Base-by-base conservation (phyloP, 2,113 vertebrate species). In the Pithys albifrons region DNA sequence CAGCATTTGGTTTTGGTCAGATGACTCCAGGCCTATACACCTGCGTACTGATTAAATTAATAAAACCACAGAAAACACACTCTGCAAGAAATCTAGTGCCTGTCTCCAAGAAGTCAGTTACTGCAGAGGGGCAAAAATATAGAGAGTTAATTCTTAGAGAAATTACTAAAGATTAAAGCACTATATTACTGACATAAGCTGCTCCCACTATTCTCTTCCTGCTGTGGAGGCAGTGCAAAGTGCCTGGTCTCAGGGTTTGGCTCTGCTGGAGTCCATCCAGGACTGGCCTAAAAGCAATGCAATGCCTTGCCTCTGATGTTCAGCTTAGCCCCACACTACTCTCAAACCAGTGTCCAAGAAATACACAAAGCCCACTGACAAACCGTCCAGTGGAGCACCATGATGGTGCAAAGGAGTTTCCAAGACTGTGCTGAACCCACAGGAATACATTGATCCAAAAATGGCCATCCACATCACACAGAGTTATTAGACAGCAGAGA, bases 111-210 rank as follows among this genome's bases (percentile, higher is more conserved):
- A 70, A 66, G 24, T 33, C 52, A 54, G 33, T 8, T 81, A 35
- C 14, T 43, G 57, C n/a, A 59, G 7, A 8, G 19, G 20, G 24
- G 0, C 1, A 3, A 43, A 33, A 49, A 45, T 3, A 79, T 0
- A 37, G 31, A 57, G 12, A 75, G 17, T 3, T 55, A 46, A 48
- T 78, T 87, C 19, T n/a, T 72, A 48, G 17, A 85, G 48, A 92
- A 78, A 72, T 61, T 61, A 48, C 24, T 71, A 61, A 78, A 80
- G 75, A n/a, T 29, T 67, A 81, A 87, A 65, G 12, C 6, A 33
- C 23, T 70, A 2, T 33, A 59, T 23, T 66, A 41, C 3, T 70
- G 25, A 25, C 18, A 78, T 22, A 77, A 84, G 28, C 18, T 74
- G 58, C 6, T 84, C 16, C 19, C 55, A 17, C 29, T 58, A 0